Conservation (phyloP, 2,113 vertebrate genomes). For the Lontra canadensis region DNA sequence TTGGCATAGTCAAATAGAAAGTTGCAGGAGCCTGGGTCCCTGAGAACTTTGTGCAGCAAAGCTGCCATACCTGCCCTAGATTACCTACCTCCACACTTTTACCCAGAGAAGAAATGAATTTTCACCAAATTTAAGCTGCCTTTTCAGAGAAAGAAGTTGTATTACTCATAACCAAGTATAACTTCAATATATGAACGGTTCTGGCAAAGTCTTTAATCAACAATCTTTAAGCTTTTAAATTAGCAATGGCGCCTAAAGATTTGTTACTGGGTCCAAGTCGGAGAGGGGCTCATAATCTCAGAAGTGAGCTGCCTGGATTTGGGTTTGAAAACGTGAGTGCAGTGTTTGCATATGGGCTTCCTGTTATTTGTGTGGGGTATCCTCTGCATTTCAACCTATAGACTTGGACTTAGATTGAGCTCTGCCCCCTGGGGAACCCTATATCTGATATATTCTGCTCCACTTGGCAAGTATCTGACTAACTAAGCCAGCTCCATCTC, state of each 20-base stretch:
- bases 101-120: background rate
- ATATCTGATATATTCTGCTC: background rate
- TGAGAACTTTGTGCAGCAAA: background rate
- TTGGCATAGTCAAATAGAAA: background rate
- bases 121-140: background rate
- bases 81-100: background rate
- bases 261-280: background rate
- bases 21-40: background rate
- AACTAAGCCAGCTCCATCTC: background rate
- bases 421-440: background rate
- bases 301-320: background rate
- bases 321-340: background rate
- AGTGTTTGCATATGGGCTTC: background rate
- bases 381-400: background rate
- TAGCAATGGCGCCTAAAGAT: background rate
- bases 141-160: background rate
- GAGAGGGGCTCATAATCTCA: background rate
- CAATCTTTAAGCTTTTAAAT: background rate
- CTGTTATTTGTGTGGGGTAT: background rate
- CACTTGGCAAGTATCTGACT: background rate
- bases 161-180: background rate
- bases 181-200: background rate
- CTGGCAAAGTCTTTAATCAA: background rate
- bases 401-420: slow-evolving; percentile 2
- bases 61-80: background rate